These are phyloP conservation scores for Drosophila teissieri DNA, from an alignment of 1,140 invertebrate species.

Conservation along the genomic window DNA sequence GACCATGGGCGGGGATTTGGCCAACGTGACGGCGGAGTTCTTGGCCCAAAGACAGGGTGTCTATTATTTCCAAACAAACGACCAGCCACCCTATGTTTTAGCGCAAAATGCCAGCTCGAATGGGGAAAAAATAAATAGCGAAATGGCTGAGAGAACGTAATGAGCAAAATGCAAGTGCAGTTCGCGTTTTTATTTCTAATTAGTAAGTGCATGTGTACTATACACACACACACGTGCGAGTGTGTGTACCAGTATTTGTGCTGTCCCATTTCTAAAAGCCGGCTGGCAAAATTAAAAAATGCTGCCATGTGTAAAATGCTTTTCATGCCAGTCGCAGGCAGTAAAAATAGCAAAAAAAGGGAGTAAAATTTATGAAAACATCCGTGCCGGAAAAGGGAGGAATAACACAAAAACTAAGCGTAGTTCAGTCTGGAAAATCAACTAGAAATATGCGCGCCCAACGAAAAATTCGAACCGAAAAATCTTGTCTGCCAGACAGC, in stretches of 20 bases:
- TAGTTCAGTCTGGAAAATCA: conserved; percentile 42
- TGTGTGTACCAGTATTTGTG: conserved; percentile 32
- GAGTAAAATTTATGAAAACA: conserved; percentile 36
- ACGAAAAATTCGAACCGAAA: conserved; percentile 1
- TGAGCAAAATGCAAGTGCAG: conserved; percentile 71
- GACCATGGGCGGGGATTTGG: conserved; percentile 70
- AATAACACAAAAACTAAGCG: conserved; percentile 18
- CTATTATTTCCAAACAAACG: conserved; percentile 84
- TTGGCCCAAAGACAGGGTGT: conserved; percentile 76
- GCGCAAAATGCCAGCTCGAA: conserved; percentile 25
- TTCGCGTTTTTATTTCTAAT: conserved; percentile 81
- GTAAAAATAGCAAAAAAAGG: conserved; percentile 30
- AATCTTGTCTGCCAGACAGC: not conserved
- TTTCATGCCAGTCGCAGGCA: conserved; percentile 72
- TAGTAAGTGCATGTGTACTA: conserved; percentile 67
- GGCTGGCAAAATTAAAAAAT: conserved; percentile 83
- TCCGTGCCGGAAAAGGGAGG: conserved; percentile 7
- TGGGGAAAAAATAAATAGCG: conserved; percentile 42
- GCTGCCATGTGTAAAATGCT: conserved; percentile 84
- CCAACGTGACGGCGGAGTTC: conserved; percentile 40
- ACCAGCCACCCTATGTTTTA: conserved; percentile 76
- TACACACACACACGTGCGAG: conserved; percentile 3
- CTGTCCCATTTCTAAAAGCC: conserved; percentile 73
- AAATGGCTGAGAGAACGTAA: conserved; percentile 51
- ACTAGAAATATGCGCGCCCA: conserved; percentile 11